Evolutionary conservation across 2,113 vertebrate species (phyloP).

Genomic region (Campylomormyrus numenius): DNA sequence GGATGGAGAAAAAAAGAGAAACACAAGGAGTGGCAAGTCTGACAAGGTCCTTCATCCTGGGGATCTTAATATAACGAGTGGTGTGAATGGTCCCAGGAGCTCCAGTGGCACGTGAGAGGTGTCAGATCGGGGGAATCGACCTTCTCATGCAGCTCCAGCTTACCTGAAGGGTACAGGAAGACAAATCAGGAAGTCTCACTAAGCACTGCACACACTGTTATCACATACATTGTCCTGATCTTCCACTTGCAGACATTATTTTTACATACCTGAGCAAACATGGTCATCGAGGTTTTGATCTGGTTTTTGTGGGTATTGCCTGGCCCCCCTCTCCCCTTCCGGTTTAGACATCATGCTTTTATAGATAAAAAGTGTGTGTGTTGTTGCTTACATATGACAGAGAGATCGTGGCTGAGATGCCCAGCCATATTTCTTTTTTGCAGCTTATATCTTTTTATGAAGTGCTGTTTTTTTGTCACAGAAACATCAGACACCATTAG

Average conservation of each 20-base stretch:
- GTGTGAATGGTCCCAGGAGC: slow-evolving; percentile 44
- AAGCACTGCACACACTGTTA: not conserved
- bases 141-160: not conserved
- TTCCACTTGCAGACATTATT: not conserved
- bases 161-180: not conserved
- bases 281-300: not conserved
- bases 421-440: not conserved
- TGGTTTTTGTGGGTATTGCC: not conserved
- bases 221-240: not conserved
- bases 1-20: slow-evolving; percentile 44
- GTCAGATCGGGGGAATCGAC: not conserved
- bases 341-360: not conserved
- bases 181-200: not conserved
- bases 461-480: not conserved
- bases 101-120: slow-evolving; percentile 29
- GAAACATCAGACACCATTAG: not conserved
- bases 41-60: slow-evolving; percentile 60
- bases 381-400: not conserved
- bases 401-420: not conserved
- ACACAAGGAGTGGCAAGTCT: slow-evolving; percentile 60
- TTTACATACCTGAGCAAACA: not conserved
- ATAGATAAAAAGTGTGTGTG: not conserved
- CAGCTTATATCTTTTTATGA: not conserved
- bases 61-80: slow-evolving; percentile 54
- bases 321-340: not conserved